Base-by-base conservation (phyloP, 1,140 invertebrate genomes). In the Phthorimaea operculella region DNA sequence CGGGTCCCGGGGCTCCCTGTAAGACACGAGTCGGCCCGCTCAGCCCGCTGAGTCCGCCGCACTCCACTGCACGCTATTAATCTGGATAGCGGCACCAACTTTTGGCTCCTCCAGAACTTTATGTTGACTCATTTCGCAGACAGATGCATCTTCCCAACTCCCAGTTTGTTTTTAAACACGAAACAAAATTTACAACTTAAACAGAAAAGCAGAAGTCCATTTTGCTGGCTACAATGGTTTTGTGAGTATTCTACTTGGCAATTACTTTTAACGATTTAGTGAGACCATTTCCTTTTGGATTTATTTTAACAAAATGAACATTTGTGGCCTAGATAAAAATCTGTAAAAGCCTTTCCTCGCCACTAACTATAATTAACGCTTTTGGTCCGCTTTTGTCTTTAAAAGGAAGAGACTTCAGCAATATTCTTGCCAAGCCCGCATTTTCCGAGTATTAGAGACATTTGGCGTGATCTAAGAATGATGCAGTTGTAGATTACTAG, bases 281-380 rank as follows among this genome's bases (percentile, higher is more conserved):
- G 21, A 28, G 21, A 28, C 21, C 21, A 6, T 14, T 33, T 18
- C 10, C 10, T 28, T 18, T 42, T 14, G 14, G 39, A 42, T 42
- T 42, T 55, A 58, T 55, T 51, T 55, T 16, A 33, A 16, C 53
- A 18, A 18, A 57, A 44, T 51, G 45, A 54, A 55, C 59, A 52
- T 57, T 61, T 52, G 59, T 44, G 52, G 52, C 33, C 45, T 16
- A 58, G 49, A 59, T 63, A 63, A 63, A 60, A 56, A 63, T 63
- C 51, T 54, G 34, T n/a, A 28, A 54, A 58, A 17, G 39, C 36
- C 39, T 57, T 60, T 63, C 53, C 53, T 54, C 53, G 47, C 63
- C 58, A 63, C 66, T 58, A 60, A 63, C 63, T 65, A 67, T 68
- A 69, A 79, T 76, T 76, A 76, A 64, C 65, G 50, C 21, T 70